A percentile compares a stretch with the other conserved stretches of the same genome.
phyloP scores from a whole-genome alignment of 2,888 invertebrate species.

The Cephus sareptanus region DNA sequence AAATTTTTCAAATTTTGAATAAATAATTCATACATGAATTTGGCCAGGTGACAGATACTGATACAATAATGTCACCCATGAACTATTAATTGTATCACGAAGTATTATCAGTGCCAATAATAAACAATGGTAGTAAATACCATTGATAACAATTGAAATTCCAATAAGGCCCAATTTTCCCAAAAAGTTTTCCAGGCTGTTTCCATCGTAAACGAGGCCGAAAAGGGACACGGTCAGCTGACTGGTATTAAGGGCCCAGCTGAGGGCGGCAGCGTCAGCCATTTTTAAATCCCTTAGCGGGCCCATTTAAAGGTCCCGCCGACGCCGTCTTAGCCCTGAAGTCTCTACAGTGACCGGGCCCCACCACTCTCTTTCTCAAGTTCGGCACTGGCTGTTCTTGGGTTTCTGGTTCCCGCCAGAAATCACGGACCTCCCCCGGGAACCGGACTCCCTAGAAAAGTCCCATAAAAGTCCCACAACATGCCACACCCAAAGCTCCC shows the following conservation, averaged over 20 bases:
- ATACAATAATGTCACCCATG: not conserved
- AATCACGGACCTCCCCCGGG: conserved; percentile 23
- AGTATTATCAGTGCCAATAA: not conserved
- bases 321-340: conserved; percentile 13
- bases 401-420: conserved; percentile 23
- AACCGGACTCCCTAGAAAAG: conserved; percentile 22
- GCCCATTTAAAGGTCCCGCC: conserved; percentile 53
- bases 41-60: not conserved
- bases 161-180: conserved; percentile 5
- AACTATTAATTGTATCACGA: not conserved
- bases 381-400: conserved; percentile 23
- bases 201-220: not conserved
- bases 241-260: conserved; percentile 19
- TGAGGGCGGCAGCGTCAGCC: conserved; percentile 36
- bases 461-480: conserved; percentile 40
- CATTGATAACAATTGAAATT: not conserved
- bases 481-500: conserved; percentile 35
- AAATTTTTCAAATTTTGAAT: not conserved
- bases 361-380: conserved; percentile 28
- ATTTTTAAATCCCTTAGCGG: conserved; percentile 57
- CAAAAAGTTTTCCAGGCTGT: conserved; percentile 12
- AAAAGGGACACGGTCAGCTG: conserved; percentile 28
- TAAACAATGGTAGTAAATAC: not conserved
- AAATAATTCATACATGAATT: not conserved
- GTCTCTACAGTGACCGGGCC: conserved; percentile 14